Conservation (phyloP, 2,888 invertebrate species). For the Clistopyga incitator region DNA sequence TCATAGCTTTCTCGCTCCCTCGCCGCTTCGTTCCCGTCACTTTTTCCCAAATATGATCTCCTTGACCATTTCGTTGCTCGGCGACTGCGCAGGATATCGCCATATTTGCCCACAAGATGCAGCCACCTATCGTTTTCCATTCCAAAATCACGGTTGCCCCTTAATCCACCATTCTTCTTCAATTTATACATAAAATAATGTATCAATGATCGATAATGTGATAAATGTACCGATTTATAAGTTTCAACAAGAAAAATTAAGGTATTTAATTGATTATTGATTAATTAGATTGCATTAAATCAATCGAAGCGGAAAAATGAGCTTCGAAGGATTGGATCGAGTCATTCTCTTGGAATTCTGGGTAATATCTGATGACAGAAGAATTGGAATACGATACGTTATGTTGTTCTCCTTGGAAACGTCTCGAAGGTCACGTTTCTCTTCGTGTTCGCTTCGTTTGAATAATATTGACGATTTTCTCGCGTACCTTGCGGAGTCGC, state of each 20-base stretch:
- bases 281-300: too few relatives aligned
- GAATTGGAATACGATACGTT: conserved; percentile 69
- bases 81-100: not conserved
- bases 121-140: not conserved
- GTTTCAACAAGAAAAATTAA: too few relatives aligned
- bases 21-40: not conserved
- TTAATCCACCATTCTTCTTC: not conserved
- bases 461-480: conserved; percentile 31
- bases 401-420: conserved; percentile 76
- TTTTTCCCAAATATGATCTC: conserved; percentile 22
- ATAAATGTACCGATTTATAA: too few relatives aligned
- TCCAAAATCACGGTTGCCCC: not conserved
- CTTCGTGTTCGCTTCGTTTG: conserved; percentile 25
- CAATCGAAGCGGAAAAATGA: not conserved
- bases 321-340: conserved; percentile 3
- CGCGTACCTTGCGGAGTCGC: not conserved
- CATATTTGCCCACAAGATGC: not conserved
- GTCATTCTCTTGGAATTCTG: conserved; percentile 18
- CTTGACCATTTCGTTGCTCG: not conserved
- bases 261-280: too few relatives aligned
- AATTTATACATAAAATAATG: not conserved
- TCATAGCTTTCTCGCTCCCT: conserved; percentile 20
- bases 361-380: conserved; percentile 29
- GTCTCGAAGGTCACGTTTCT: conserved; percentile 69
- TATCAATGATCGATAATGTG: too few relatives aligned